These are phyloP conservation scores for Oscarella lobularis DNA, from an alignment of 37 sponge, comb jelly and placozoan species.

Conservation along the genomic window DNA sequence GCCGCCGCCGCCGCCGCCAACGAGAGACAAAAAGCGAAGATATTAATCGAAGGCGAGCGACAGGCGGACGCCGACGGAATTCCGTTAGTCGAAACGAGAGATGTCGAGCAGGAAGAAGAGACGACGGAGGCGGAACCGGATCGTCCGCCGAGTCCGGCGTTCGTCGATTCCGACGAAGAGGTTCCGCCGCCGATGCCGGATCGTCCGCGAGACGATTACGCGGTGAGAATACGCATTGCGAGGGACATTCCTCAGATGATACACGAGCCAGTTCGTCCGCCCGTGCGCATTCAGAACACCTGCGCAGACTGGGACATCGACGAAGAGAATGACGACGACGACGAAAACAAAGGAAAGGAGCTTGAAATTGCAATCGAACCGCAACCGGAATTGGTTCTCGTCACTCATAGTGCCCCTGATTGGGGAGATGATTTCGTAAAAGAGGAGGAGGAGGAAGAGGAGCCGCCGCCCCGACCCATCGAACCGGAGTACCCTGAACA, in stretches of 20 bases:
- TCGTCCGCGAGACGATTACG: not conserved
- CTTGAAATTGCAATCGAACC: no score
- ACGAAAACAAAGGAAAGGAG: no score
- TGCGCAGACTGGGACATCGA: not conserved
- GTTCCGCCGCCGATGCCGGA: not conserved
- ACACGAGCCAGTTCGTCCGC: not conserved
- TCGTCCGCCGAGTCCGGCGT: no score
- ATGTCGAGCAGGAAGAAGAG: not conserved
- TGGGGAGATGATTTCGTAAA: no score
- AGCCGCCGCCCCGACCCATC: no score
- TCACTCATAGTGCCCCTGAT: no score
- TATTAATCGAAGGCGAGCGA: not conserved
- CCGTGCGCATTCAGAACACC: not conserved
- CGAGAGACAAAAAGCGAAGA: not conserved
- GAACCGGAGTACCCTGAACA: no score
- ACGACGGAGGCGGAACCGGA: no score
- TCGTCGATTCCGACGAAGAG: not conserved
- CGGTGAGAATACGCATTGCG: not conserved
- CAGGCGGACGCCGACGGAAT: not conserved
- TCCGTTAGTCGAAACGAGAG: not conserved
- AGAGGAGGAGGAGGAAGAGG: no score
- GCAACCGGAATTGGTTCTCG: no score
- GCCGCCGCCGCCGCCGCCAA: no score
- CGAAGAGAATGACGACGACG: no score
- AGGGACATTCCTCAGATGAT: not conserved